phyloP scores from a whole-genome alignment of 2,113 vertebrate species.

The cattle (Bos taurus) region ARS-UCD2.0 NC_037330.1:54557501-54558000 shows the following conservation, averaged over 20 bases:
- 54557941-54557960: background rate
- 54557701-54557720: background rate
- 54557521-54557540: background rate
- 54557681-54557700: background rate
- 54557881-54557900: background rate
- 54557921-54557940: background rate
- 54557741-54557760: background rate
- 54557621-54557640: background rate
- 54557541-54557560: background rate
- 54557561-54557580: background rate
- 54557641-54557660: too few species aligned
- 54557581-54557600: background rate
- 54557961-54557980: background rate
- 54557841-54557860: background rate
- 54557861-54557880: background rate
- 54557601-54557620: background rate
- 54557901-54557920: background rate
- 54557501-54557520: background rate
- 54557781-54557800: background rate
- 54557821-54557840: background rate
- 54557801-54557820: background rate
- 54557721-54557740: background rate
- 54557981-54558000: too few species aligned
- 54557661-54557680: background rate
- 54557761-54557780: background rate